A percentile compares a stretch with the other conserved stretches of the same genome.
Evolutionary conservation across 2,888 invertebrate species (phyloP).

Genomic region (Scaeva pyrastri): DNA sequence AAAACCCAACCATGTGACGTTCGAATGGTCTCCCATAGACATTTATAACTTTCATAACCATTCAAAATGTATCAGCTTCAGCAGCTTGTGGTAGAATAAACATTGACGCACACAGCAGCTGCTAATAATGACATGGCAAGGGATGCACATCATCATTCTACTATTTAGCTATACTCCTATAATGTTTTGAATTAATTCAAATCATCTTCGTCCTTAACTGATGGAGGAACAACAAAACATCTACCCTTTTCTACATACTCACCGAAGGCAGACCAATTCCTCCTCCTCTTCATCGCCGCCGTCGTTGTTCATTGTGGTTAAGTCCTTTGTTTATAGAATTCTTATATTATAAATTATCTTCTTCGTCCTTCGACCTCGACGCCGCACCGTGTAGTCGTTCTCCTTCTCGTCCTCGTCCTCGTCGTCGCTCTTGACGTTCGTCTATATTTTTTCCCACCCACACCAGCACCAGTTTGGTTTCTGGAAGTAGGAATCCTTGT

Average conservation of each 20-base stretch:
- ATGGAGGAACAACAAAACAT: slow-evolving; percentile 21
- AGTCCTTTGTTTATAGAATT: slow-evolving; percentile 26
- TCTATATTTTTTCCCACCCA: slow-evolving; percentile 15
- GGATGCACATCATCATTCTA: background rate
- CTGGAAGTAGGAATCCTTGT: slow-evolving; percentile 53
- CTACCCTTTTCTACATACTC: slow-evolving; percentile 40
- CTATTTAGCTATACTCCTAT: background rate
- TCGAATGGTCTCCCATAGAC: background rate
- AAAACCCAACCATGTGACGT: background rate
- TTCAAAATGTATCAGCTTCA: background rate
- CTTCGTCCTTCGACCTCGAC: background rate
- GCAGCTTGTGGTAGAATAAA: slow-evolving; percentile 2
- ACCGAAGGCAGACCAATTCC: slow-evolving; percentile 66
- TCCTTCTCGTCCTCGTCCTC: too few species aligned
- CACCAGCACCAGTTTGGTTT: slow-evolving; percentile 1
- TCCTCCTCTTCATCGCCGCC: slow-evolving; percentile 69
- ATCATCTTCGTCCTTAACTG: slow-evolving; percentile 20
- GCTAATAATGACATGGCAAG: background rate
- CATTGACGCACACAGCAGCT: background rate
- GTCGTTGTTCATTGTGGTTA: slow-evolving; percentile 58
- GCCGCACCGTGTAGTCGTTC: too few species aligned
- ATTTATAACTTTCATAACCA: background rate
- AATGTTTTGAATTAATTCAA: slow-evolving; percentile 34
- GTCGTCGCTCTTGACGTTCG: too few species aligned
- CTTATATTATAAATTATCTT: slow-evolving; percentile 34